Conservation (phyloP, 1,140 invertebrate species). For the Lucilia cuprina region DNA sequence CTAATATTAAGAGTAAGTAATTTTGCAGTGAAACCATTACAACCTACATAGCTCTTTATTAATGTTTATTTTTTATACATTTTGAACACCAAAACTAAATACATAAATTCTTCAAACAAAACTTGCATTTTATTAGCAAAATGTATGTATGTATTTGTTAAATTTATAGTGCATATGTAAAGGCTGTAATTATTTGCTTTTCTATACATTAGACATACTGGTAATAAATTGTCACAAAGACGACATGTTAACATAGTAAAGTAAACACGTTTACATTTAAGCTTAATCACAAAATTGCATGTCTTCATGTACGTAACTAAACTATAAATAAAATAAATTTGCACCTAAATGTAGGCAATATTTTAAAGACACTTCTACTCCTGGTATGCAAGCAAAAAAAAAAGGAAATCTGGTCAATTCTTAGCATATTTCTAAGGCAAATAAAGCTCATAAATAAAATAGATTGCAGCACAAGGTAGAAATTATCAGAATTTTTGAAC, state of each 20-base stretch:
- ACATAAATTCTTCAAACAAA: not conserved
- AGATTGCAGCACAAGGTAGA: not conserved
- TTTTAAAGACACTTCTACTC: not conserved
- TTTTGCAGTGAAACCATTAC: too few relatives aligned
- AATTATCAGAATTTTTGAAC: not conserved
- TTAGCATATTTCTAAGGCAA: too few relatives aligned
- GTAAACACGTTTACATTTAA: not conserved
- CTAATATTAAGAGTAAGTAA: too few relatives aligned
- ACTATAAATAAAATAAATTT: not conserved
- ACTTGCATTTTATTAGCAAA: not conserved
- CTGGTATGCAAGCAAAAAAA: not conserved
- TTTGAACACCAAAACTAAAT: not conserved
- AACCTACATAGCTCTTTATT: too few relatives aligned
- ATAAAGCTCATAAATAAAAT: not conserved
- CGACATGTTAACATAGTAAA: not conserved
- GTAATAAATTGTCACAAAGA: not conserved
- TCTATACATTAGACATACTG: not conserved
- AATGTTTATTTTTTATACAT: too few relatives aligned
- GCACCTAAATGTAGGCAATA: not conserved
- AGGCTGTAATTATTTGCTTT: not conserved
- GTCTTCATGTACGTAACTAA: not conserved
- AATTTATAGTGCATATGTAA: not conserved
- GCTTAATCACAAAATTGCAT: not conserved
- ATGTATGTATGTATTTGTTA: not conserved
- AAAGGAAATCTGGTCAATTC: not conserved